These are phyloP conservation scores for Drosophila truncata DNA, from an alignment of 1,140 invertebrate genomes.

Conservation along the genomic window DNA sequence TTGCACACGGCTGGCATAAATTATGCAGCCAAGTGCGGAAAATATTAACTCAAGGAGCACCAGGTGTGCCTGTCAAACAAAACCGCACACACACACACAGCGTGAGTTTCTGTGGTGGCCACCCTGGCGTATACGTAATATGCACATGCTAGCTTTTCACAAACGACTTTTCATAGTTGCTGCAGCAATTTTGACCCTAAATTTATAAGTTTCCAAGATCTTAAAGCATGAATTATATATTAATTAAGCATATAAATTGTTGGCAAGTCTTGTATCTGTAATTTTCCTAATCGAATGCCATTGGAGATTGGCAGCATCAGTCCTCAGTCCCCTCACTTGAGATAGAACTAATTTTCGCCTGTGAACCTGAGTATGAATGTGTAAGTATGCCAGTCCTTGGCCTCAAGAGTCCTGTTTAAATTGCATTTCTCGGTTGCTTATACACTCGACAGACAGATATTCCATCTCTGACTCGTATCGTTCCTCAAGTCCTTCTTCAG, in stretches of 20 bases:
- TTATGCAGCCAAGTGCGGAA: slow-evolving; percentile 78
- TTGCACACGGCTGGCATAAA: slow-evolving; percentile 56
- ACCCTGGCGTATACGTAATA: slow-evolving; percentile 48
- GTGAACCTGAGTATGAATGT: not conserved
- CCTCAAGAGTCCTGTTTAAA: slow-evolving; percentile 28
- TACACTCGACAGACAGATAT: slow-evolving; percentile 50
- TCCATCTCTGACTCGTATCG: slow-evolving; percentile 30
- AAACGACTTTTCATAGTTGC: slow-evolving; percentile 47
- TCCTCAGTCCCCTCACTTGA: slow-evolving; percentile 3
- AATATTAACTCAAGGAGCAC: slow-evolving; percentile 70
- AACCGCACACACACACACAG: slow-evolving; percentile 62
- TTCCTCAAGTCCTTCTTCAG: slow-evolving; percentile 29
- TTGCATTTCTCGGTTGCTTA: slow-evolving; percentile 47
- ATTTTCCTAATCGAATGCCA: slow-evolving; percentile 13
- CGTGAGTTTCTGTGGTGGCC: slow-evolving; percentile 28
- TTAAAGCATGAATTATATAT: not conserved
- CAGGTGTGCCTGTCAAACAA: slow-evolving; percentile 71
- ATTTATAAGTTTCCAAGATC: slow-evolving; percentile 38
- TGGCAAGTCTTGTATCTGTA: not conserved
- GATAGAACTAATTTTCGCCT: slow-evolving; percentile 26
- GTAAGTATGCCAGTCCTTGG: slow-evolving; percentile 12
- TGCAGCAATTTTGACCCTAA: slow-evolving; percentile 61
- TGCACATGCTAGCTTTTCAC: slow-evolving; percentile 11
- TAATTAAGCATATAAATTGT: slow-evolving; percentile 19
- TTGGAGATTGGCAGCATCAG: not conserved